phyloP scores from a whole-genome alignment of 1,140 invertebrate genomes.

The Drosophila busckii region DNA sequence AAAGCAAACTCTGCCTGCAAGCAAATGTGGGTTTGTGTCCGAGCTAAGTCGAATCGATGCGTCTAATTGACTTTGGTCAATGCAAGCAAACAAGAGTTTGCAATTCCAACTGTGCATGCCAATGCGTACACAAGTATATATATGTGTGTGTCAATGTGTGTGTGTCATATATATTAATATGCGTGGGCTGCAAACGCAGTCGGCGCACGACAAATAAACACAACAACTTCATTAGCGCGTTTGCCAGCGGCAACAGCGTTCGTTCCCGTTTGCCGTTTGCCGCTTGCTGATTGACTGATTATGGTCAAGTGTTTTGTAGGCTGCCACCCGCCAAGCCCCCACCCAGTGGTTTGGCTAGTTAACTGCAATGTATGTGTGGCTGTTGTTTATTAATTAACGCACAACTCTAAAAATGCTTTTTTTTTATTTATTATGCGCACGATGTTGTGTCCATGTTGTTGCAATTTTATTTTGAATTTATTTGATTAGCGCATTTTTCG shows the following conservation, averaged over 20 bases:
- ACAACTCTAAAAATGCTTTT: slow-evolving; percentile 36
- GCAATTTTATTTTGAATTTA: slow-evolving; percentile 40
- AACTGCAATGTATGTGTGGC: slow-evolving; percentile 6
- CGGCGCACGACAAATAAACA: slow-evolving; percentile 55
- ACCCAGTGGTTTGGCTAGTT: not conserved
- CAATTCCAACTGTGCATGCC: slow-evolving; percentile 8
- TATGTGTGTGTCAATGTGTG: slow-evolving; percentile 6
- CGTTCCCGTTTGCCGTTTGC: slow-evolving; percentile 56
- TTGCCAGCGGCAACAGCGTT: slow-evolving; percentile 27
- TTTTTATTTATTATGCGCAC: slow-evolving; percentile 65
- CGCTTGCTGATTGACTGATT: slow-evolving; percentile 75
- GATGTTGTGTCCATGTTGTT: slow-evolving; percentile 36
- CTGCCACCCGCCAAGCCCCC: not conserved
- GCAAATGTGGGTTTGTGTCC: slow-evolving; percentile 64
- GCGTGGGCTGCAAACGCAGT: slow-evolving; percentile 55
- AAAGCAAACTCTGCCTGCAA: slow-evolving; percentile 57
- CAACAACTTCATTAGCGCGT: slow-evolving; percentile 69
- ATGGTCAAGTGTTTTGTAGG: slow-evolving; percentile 65
- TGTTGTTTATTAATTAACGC: slow-evolving; percentile 60
- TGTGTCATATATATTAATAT: slow-evolving; percentile 54
- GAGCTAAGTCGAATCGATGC: slow-evolving; percentile 58
- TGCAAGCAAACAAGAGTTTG: slow-evolving; percentile 25
- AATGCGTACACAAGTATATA: too few relatives aligned
- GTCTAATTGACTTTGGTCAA: slow-evolving; percentile 62
- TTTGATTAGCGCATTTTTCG: slow-evolving; percentile 22